Base-by-base conservation (phyloP, 2,888 invertebrate genomes). In the Drosophila macrospina region DNA sequence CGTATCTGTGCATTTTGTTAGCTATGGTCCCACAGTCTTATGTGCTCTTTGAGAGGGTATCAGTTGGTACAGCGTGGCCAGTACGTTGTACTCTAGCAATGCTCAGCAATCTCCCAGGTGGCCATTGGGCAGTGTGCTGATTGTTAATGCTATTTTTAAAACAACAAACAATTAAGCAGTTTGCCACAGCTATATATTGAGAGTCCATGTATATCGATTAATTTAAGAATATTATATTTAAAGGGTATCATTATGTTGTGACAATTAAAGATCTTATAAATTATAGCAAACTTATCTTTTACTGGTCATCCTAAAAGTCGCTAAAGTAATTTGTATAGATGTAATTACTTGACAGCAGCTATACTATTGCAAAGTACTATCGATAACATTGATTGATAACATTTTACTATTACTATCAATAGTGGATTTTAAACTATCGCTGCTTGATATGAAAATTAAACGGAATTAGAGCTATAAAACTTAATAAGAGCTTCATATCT, bases 11-110 rank as follows among this genome's bases (percentile, higher is more conserved):
- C 47, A 64, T 20, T 55, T 50, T 56, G 13, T 56, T 51, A 11
- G 51, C 56, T 41, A 54, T 61, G 61, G 69, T 63, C 54, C 7
- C 24, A 47, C 20, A 32, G 15, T n/a, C n/a, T 30, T 5, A 10
- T 26, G 26, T 16, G 24, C n/a, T 48, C 48, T 55, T 36, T 32
- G 42, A 11, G 24, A 4, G 16, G n/a, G 47, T 37, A 4, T 24
- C 4, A 28, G 52, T n/a, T 10, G 32, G 5, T 32, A 44, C 6
- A 36, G 36, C 24, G 32, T 28, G 36, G 24, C 6, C 48, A 11
- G 36, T 32, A 45, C 39, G 47, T 44, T 10, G 10, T 5, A 41
- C 39, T n/a, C 16, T 16, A 20, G 16, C 11, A 26, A 11, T 8
- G 28, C 28, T 45, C n/a, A n/a, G n/a, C n/a, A n/a, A 15, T 36